Base-by-base conservation (phyloP, 2,888 invertebrate species). In the Serripes groenlandicus region DNA sequence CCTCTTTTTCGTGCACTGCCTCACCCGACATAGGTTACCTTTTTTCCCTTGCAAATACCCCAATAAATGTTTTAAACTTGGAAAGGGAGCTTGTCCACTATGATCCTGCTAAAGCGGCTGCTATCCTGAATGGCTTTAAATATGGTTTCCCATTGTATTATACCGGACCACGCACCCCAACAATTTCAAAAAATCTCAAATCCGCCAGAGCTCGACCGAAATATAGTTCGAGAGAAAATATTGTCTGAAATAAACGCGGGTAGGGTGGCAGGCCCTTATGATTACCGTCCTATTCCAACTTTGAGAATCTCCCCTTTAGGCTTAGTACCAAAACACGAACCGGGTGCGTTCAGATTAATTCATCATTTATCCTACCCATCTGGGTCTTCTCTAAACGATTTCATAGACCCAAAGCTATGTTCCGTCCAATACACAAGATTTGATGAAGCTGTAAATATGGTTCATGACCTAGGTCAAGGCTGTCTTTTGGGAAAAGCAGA, bases 351-450 rank as follows among this genome's bases (percentile, higher is more conserved):
- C 60, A 58, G 79, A 5, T 18, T 85, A 5, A 85, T 85, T 18
- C 76, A 79, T 26, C 82, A 82, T 54, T 49, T 85, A 2, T 82
- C 77, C 1, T 76, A 79, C 34, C 79, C 82, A 0, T 4, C 9
- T 15, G 79, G 79, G 0, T 3, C n/a, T 1, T 79, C 79, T 60
- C 23, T 85, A 1, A 85, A 85, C 60, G 81, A 85, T 68, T 81
- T 70, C 37, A 82, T 82, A 21, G 76, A 75, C 56, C 74, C 58
- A 15, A 37, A n/a, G 18, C 15, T 28, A 4, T 58, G 58, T 28
- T 32, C 72, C 1, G 72, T 58, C 5, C 72, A 72, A 32, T 72
- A 72, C 30, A 72, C 72, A 18, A 72, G 37, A 23, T 72, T 72
- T 72, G 72, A 58, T n/a, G 18, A 32, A n/a, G 72, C 72, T 18